Evolutionary conservation across 2,888 invertebrate genomes (phyloP), one percentile per base, ranked within the genome.

Genomic region (Pristionchus arcanus): DNA sequence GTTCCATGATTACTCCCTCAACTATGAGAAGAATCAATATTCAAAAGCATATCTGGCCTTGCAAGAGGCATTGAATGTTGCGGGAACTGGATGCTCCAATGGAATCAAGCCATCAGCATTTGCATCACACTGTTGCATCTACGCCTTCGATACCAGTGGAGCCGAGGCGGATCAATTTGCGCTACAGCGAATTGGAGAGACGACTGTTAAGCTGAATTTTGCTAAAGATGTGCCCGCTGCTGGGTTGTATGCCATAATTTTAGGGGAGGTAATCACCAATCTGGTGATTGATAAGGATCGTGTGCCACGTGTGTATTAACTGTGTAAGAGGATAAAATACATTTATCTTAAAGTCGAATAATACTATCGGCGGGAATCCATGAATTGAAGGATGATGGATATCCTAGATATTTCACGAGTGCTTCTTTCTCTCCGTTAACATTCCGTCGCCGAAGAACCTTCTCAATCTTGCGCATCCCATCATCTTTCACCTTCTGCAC

Each of bases 191-290:
- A 59, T 85, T 19, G 85, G 85, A 25, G 85, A 85, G 42, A 85
- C 85, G 11, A 85, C 59, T 4, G n/a, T 55, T 21, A 28, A 34
- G 31, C n/a, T 85, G 28, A 85, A 55, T 3, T 85, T 85, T 42
- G 31, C 85, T 15, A 28, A 59, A 21, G 59, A 55, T 19, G 55
- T 59, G 5, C 55, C 55, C 1, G 31, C 28, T 15, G 1, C 15
- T 0, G 85, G 85, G 16, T 25, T 85, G 19, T 85, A 85, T 31
- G 85, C 28, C 13, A 55, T 85, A 1, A 59, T 85, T 7, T 31
- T 85, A 7, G 85, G 85, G 15, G 85, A 85, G 42, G 31, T 85
- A 28, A 59, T 59, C 59, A 85, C 59, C 19, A 85, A 55, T 34
- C 59, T 85, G 7, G 59, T 34, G 25, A 55, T 85, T 16, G 59